Base-by-base conservation (phyloP, 2,888 invertebrate species). In the Polymixis lichenea region DNA sequence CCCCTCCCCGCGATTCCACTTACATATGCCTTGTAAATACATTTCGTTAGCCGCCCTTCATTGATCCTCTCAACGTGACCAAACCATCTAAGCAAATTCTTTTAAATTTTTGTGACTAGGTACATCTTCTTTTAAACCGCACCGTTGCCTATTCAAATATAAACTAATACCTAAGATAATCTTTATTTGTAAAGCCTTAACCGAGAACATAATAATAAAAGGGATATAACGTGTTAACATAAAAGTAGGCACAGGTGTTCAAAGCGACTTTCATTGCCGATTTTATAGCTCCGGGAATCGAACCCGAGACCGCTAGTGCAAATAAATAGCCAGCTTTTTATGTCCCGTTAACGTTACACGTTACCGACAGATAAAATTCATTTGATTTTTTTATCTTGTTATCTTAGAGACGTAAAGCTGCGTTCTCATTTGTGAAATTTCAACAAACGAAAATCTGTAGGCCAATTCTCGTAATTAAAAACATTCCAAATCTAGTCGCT, bases 201-300 rank as follows among this genome's bases (percentile, higher is more conserved):
- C 74, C 62, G 22, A 61, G 62, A 32, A 49, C 49, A 72, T 74
- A 79, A 86, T 60, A 81, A 86, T 79, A 80, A 75, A 87, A 65
- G 49, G 28, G 62, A 64, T 72, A 79, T 76, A 61, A 77, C 72
- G 74, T 70, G 64, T 67, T 78, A 75, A 79, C 69, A 53, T 75
- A 77, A 80, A 79, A 68, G 73, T 17, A 69, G 70, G 66, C 86
- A 25, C 91, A 91, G 90, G 91, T 91, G 90, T 89, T 87, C 86
- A 67, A 74, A 75, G 77, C 66, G 80, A 86, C 80, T 89, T 91
- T 91, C 82, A 91, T 90, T 81, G 83, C 88, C 78, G 75, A 87
- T 89, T 89, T 91, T 88, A 88, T 83, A 75, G 83, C 83, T 77
- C 55, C 72, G 75, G 72, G 85, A 89, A 88, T 89, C 89, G 87